Conservation (phyloP, 2,797 vertebrate genomes). For the Leptoclinus maculatus region DNA sequence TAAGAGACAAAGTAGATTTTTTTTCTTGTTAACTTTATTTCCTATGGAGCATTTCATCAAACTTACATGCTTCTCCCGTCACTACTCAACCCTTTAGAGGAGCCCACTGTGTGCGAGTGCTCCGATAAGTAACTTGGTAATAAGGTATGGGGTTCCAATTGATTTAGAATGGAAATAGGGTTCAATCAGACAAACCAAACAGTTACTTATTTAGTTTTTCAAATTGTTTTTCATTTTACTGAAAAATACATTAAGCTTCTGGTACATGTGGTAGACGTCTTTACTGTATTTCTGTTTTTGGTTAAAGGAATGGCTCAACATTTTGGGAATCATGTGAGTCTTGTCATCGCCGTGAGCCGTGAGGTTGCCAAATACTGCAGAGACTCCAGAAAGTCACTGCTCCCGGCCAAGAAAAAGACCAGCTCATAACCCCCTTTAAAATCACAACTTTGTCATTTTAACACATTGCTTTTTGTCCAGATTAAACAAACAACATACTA, state of each 20-base stretch:
- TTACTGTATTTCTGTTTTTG: constrained; percentile 4
- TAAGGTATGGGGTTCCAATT: not conserved
- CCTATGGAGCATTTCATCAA: not conserved
- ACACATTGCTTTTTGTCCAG: not conserved
- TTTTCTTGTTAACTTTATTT: not conserved
- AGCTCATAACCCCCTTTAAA: not conserved
- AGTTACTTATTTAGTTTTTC: not conserved
- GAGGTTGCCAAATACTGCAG: constrained; percentile 10
- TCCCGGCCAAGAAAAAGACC: not conserved
- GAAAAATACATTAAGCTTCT: not conserved
- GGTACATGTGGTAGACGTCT: not conserved
- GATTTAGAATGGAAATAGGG: not conserved
- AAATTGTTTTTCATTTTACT: not conserved
- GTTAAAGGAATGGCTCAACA: constrained; percentile 10
- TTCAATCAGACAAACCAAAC: not conserved
- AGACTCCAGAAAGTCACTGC: not conserved
- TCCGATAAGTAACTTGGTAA: constrained; percentile 20
- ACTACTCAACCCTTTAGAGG: not conserved
- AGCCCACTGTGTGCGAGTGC: not conserved
- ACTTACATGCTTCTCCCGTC: not conserved
- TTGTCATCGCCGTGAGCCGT: accelerated
- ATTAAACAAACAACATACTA: constrained; percentile 6
- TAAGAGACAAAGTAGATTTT: not conserved
- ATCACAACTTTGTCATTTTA: not conserved
- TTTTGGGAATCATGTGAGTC: not conserved